Evolutionary conservation across 92 coral and sea anemone species (phyloP), one percentile per base, ranked within the genome.

Genomic region (Isaurus tuberculatus): DNA sequence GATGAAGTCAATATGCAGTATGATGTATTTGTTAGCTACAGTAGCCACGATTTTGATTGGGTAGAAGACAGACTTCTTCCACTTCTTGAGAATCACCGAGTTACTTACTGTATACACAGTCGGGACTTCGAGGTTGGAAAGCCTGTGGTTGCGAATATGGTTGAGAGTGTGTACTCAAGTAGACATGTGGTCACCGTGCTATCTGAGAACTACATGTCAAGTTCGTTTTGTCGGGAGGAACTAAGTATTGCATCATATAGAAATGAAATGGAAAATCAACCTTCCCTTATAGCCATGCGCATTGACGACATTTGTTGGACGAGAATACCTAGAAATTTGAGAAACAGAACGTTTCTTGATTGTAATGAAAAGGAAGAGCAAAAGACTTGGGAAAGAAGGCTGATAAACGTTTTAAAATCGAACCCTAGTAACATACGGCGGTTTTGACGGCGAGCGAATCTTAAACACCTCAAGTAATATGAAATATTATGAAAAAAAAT

Each of bases 51-150:
- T 37, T 55, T 66, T 31, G 65, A 61, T 31, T 88, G 91, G 90
- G 83, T 82, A 61, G 68, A 29, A 29, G 79, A 74, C 15, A 87
- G 83, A 51, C 79, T 87, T 23, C 61, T 83, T 23, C 53, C 90
- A 7, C 74, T 83, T 37, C 72, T 87, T 5, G 90, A 87, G 32
- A 75, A 75, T 27, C 80, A 88, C 40, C 40, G 42, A 8, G 32
- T 88, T 8, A 58, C 34, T 8, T 88, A 83, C 84, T 81, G 91
- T 73, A 87, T 87, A 42, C 90, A 87, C 79, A 87, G 61, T 80
- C 40, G 90, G 68, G 90, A 87, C 83, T 88, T 88, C 44, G 91
- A 75, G 37, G 84, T 88, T 53, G 91, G 91, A 9, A 75, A 48
- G 79, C 84, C 91, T 17, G 78, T 88, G 49, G 75, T 88, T 49